phyloP scores from a whole-genome alignment of 2,113 vertebrate species.

The Silurus asotus region DNA sequence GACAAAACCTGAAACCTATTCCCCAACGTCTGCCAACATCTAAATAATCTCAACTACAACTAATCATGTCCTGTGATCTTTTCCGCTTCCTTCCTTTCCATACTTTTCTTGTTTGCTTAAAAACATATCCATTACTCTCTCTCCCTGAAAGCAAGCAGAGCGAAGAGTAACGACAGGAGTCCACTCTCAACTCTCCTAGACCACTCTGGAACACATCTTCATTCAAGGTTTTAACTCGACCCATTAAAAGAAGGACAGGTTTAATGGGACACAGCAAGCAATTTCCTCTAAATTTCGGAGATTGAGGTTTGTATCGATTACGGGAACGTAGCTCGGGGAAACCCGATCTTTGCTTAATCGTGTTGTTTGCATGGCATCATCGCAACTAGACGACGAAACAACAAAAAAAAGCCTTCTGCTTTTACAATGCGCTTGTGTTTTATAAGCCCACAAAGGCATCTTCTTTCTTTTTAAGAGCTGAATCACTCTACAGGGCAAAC shows the following conservation, averaged over 20 bases:
- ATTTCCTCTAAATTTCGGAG: not conserved
- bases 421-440: not conserved
- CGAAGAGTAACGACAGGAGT: not conserved
- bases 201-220: not conserved
- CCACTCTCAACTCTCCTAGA: too few species aligned
- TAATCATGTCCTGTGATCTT: not conserved
- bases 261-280: not conserved
- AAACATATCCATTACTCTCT: not conserved
- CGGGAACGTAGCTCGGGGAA: not conserved
- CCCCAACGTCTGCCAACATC: not conserved
- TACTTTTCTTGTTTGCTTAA: not conserved
- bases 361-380: not conserved
- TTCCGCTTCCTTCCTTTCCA: not conserved
- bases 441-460: not conserved
- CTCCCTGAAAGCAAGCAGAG: not conserved
- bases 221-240: not conserved
- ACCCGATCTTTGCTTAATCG: not conserved
- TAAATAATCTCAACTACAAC: not conserved
- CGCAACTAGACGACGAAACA: not conserved
- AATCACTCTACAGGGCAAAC: not conserved
- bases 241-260: not conserved
- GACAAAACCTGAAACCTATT: not conserved
- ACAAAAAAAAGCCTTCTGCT: not conserved
- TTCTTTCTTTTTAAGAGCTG: too few species aligned
- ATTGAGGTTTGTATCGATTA: not conserved